These are phyloP conservation scores for Drosophila cardini DNA, from an alignment of 1,140 invertebrate species.

Conservation along the genomic window DNA sequence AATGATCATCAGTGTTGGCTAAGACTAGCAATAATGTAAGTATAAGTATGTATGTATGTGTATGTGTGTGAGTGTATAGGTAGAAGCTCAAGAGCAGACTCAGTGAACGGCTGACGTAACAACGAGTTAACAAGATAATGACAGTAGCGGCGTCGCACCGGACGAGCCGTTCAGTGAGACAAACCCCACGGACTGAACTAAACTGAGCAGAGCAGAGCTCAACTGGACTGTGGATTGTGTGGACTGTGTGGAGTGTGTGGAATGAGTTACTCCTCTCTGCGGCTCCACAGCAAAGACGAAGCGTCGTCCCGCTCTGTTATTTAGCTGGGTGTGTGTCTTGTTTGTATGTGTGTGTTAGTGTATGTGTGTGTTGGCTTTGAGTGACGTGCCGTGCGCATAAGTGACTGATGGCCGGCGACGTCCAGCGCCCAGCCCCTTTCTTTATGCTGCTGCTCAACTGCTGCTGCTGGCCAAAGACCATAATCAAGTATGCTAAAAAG, in stretches of 20 bases:
- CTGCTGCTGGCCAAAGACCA: slow-evolving; percentile 62
- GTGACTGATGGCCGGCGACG: slow-evolving; percentile 80
- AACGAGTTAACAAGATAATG: slow-evolving; percentile 82
- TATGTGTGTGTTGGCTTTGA: slow-evolving; percentile 60
- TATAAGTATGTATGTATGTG: not conserved
- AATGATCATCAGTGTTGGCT: slow-evolving; percentile 44
- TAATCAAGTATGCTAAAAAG: slow-evolving; percentile 83
- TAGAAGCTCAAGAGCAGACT: slow-evolving; percentile 65
- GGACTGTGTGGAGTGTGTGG: slow-evolving; percentile 6
- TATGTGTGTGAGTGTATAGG: slow-evolving; percentile 16
- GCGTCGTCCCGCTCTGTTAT: slow-evolving; percentile 72
- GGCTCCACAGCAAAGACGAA: slow-evolving; percentile 28
- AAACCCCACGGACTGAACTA: slow-evolving; percentile 8
- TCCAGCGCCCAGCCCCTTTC: slow-evolving; percentile 69
- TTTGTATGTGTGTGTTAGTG: slow-evolving; percentile 8
- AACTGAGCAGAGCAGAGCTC: not conserved
- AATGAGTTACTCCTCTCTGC: slow-evolving; percentile 3
- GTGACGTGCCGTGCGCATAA: slow-evolving; percentile 80
- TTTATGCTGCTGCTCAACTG: slow-evolving; percentile 36
- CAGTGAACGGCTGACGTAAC: slow-evolving; percentile 73
- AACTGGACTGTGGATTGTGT: not conserved
- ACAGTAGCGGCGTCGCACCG: slow-evolving; percentile 73
- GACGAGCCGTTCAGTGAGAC: slow-evolving; percentile 47
- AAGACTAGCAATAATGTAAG: slow-evolving; percentile 10
- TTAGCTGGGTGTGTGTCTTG: slow-evolving; percentile 53